Percentiles rank a stretch among this genome's conserved stretches.
Evolutionary conservation across 1,140 invertebrate species (phyloP).

Genomic region (Dendrolimus punctatus): DNA sequence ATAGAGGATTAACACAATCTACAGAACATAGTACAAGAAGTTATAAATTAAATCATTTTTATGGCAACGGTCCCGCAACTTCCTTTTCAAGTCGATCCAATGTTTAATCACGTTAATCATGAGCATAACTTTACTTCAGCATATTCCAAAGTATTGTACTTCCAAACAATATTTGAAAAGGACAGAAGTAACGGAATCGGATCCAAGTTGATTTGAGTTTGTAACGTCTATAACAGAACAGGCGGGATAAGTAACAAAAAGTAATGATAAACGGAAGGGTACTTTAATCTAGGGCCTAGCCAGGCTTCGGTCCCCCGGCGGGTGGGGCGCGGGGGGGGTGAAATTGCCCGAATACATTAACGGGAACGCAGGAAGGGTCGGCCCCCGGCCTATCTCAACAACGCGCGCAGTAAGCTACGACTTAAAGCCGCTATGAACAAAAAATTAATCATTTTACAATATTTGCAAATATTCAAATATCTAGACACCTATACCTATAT

Average conservation of each 20-base stretch:
- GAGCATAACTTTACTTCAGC: background rate
- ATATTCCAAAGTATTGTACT: too few relatives aligned
- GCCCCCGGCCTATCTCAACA: slow-evolving; percentile 42
- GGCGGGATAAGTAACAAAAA: slow-evolving; percentile 26
- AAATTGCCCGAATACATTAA: slow-evolving; percentile 63
- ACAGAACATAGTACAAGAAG: too few relatives aligned
- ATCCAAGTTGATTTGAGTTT: background rate
- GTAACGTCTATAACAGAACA: slow-evolving; percentile 10
- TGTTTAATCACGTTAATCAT: slow-evolving; percentile 2
- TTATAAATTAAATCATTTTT: too few relatives aligned
- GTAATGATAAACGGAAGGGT: slow-evolving; percentile 43
- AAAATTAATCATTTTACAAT: slow-evolving; percentile 21
- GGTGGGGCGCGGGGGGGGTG: slow-evolving; percentile 19
- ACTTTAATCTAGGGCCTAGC: slow-evolving; percentile 48
- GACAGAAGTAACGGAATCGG: too few relatives aligned
- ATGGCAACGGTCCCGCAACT: background rate
- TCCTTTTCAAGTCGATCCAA: background rate
- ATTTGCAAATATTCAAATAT: too few relatives aligned
- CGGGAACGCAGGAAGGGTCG: slow-evolving; percentile 31
- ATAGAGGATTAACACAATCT: too few relatives aligned
- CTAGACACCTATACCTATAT: too few relatives aligned
- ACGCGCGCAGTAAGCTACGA: slow-evolving; percentile 31
- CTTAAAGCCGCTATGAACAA: slow-evolving; percentile 25
- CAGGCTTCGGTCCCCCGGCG: slow-evolving; percentile 27
- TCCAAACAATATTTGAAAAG: too few relatives aligned